These are phyloP conservation scores for Centropristis striata DNA, from an alignment of 2,113 vertebrate species.

Conservation along the genomic window DNA sequence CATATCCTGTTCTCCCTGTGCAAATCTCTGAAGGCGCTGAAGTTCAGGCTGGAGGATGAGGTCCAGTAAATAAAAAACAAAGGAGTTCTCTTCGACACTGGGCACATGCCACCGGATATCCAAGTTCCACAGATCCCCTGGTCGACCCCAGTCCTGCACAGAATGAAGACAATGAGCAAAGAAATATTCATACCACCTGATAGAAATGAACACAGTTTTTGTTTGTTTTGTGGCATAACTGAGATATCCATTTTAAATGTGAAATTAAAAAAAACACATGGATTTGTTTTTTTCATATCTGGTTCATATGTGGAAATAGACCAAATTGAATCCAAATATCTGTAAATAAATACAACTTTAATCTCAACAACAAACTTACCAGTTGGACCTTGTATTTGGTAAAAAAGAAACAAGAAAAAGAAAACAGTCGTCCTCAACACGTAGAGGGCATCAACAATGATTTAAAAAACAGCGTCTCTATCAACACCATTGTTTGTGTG, in stretches of 20 bases:
- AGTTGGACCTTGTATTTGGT: no score
- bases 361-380: not conserved
- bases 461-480: not conserved
- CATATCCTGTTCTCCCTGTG: conserved; percentile 92
- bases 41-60: conserved; percentile 96
- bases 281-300: not conserved
- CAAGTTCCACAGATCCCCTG: conserved; percentile 96
- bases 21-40: conserved; percentile 88
- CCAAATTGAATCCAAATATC: not conserved
- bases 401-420: not conserved
- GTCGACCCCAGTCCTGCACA: conserved; percentile 95
- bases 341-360: not conserved
- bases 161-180: conserved; percentile 15
- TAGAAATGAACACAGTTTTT: not conserved
- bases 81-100: conserved; percentile 90
- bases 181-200: not conserved
- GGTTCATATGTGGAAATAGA: not conserved
- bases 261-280: not conserved
- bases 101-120: conserved; percentile 97
- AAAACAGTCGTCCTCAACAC: not conserved
- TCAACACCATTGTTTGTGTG: not conserved
- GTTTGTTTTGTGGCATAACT: not conserved
- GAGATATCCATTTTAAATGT: not conserved
- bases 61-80: conserved; percentile 93
- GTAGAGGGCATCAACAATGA: no score